Evolutionary conservation across 2,797 vertebrate genomes (phyloP).

Genomic region (Pipistrellus nathusii): DNA sequence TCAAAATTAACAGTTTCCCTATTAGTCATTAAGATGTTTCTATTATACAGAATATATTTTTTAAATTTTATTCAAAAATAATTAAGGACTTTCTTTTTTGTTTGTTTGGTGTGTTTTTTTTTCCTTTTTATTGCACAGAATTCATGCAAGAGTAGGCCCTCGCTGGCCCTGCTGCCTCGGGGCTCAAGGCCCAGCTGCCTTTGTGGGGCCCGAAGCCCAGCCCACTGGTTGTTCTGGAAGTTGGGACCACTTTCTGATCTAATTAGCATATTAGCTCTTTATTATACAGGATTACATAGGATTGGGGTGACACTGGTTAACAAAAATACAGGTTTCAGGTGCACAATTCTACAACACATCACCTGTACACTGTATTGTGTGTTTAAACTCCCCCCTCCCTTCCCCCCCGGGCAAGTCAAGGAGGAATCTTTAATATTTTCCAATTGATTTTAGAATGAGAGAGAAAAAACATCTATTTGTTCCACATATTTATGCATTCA

Average conservation of each 20-base stretch:
- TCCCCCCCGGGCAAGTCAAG: background rate
- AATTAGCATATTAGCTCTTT: too few species aligned
- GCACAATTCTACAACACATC: background rate
- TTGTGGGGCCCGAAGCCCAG: accelerated
- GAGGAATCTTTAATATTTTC: background rate
- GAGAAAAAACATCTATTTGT: background rate
- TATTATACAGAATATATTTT: background rate
- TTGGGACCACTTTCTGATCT: too few species aligned
- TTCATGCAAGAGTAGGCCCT: too few species aligned
- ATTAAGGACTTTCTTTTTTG: background rate
- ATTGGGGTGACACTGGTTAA: background rate
- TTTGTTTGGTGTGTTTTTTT: background rate
- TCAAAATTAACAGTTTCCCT: constrained; percentile 29
- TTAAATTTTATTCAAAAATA: background rate
- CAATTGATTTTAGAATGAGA: background rate
- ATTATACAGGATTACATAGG: too few species aligned
- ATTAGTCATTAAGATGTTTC: background rate
- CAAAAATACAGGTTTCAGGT: background rate
- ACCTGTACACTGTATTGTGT: background rate
- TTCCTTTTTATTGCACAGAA: background rate
- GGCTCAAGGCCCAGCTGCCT: too few species aligned
- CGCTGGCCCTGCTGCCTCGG: too few species aligned
- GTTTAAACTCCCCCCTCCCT: background rate
- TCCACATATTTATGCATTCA: background rate
- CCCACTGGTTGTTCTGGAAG: too few species aligned